Evolutionary conservation across 1,140 invertebrate genomes (phyloP).

Genomic region (Leptoteleia sp.): DNA sequence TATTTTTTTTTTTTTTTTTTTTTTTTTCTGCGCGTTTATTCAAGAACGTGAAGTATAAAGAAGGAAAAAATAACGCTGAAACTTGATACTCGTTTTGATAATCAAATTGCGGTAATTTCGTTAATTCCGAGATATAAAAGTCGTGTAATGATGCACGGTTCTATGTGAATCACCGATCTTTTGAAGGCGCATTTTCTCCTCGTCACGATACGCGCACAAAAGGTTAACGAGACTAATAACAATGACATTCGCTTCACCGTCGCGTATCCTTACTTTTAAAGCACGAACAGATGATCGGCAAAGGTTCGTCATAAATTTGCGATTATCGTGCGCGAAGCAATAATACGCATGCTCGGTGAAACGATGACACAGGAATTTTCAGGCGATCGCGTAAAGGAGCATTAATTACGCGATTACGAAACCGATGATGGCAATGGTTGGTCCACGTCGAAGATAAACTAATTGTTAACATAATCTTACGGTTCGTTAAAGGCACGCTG

Average conservation of each 20-base stretch:
- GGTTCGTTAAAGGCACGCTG: no score
- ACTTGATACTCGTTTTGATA: no score
- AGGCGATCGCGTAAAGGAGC: conserved; percentile 30
- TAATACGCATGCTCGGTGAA: conserved; percentile 41
- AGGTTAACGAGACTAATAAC: conserved; percentile 48
- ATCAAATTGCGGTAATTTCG: no score
- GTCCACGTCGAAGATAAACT: no score
- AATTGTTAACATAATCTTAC: no score
- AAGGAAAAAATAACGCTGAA: no score
- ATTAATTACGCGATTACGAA: conserved; percentile 27
- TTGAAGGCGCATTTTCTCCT: conserved; percentile 6
- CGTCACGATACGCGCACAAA: conserved; percentile 18
- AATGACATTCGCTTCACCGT: conserved; percentile 22
- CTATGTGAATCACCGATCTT: no score
- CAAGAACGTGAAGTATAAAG: no score
- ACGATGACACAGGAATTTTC: conserved; percentile 24
- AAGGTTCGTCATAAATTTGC: conserved; percentile 44
- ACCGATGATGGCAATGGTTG: conserved; percentile 6
- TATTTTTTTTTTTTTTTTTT: no score
- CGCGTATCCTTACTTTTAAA: conserved; percentile 43
- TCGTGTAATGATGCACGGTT: no score
- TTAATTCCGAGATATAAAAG: no score
- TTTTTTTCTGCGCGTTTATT: no score
- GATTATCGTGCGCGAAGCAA: conserved; percentile 43
- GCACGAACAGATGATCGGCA: conserved; percentile 23